Percentiles rank a stretch among this genome's conserved stretches.
Evolutionary conservation across 1,140 invertebrate species (phyloP).

Genomic region (Euglossa dilemma): DNA sequence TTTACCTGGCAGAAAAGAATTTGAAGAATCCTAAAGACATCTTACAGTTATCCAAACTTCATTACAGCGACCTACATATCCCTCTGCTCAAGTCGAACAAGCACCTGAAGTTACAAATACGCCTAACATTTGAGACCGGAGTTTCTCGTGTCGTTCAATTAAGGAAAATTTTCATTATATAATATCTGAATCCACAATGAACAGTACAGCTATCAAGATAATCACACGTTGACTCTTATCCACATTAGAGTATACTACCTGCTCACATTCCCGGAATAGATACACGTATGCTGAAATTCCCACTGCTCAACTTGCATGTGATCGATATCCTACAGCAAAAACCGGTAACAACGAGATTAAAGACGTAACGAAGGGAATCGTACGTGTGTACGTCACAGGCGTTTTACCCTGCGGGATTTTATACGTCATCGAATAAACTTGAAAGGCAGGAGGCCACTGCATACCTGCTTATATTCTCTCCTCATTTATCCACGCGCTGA

Average conservation of each 20-base stretch:
- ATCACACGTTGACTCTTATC: not conserved
- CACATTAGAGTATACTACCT: not conserved
- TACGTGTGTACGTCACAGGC: not conserved
- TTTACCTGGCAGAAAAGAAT: not conserved
- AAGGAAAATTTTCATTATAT: not conserved
- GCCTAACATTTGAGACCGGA: not conserved
- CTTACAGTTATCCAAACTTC: not conserved
- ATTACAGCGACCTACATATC: not conserved
- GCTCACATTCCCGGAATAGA: slow-evolving; percentile 1
- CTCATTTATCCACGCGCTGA: not conserved
- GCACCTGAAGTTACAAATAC: not conserved
- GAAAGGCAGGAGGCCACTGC: not conserved
- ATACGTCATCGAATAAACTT: slow-evolving; percentile 5
- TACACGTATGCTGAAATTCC: slow-evolving; percentile 17
- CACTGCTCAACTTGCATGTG: not conserved
- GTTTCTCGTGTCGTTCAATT: not conserved
- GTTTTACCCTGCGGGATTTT: not conserved
- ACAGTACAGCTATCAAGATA: not conserved
- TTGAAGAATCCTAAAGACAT: not conserved
- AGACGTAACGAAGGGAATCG: slow-evolving; percentile 9
- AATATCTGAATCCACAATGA: slow-evolving; percentile 21
- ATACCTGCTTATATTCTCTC: not conserved
- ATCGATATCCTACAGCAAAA: slow-evolving; percentile 31
- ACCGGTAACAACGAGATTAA: slow-evolving; percentile 36
- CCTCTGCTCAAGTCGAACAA: not conserved